Evolutionary conservation across 1,140 invertebrate species (phyloP), one percentile per base, ranked within the genome.

Genomic region (Drosophila bocki): DNA sequence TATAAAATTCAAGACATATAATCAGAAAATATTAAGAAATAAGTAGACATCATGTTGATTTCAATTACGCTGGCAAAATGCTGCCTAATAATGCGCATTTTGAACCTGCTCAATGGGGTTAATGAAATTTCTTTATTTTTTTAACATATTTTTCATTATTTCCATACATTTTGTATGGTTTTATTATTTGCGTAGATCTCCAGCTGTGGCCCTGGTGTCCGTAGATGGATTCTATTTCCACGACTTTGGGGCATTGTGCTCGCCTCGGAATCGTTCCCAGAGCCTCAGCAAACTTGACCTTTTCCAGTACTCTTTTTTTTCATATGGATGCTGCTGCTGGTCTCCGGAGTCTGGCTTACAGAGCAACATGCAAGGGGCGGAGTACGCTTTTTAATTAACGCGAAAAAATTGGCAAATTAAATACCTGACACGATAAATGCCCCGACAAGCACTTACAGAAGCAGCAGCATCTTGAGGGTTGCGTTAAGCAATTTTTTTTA

Each of bases 21-120:
- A 64, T 48, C 32, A 54, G 26, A 77, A 59, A 42, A 60, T 47
- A 65, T 63, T 51, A 77, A 78, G 64, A 78, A 83, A 83, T 84
- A 84, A 84, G 71, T 88, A 88, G 84, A 83, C 78, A 80, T 84
- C 80, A 87, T 88, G 80, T 90, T 84, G 84, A 88, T 84, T 90
- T 87, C 85, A 87, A 88, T 88, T 87, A 88, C 75, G 69, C 65
- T 80, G 82, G 47, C 74, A 80, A 80, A 83, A 51, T 57, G 54
- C 59, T 58, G 57, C 47, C 71, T 39, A 64, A 60, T 63, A 64
- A 80, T 76, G 54, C 75, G 64, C 69, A 59, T 61, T 60, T 65
- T 51, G 42, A 64, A 76, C 47, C 48, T 58, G 56, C 41, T 56
- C 75, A 78, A 72, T 59, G 84, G 75, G 85, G 84, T 90, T 90